Base-by-base conservation (phyloP, 2,113 vertebrate species). In the Recurvirostra avosetta region DNA sequence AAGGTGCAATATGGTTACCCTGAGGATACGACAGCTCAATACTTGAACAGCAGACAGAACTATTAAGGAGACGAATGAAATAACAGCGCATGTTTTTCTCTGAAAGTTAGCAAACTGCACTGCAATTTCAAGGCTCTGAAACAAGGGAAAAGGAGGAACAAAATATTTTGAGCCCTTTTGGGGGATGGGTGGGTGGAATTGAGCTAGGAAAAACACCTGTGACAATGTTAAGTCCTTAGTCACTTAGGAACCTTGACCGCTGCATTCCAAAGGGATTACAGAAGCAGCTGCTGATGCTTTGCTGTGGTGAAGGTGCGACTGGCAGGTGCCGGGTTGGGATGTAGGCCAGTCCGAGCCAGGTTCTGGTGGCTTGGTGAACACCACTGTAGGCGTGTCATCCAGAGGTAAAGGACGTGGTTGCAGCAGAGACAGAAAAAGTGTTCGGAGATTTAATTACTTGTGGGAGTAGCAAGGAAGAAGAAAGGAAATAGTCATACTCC, bases 401-500 rank as follows among this genome's bases (percentile, higher is more conserved):
- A 38, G 12, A 78, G 45, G 45, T 43, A 58, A 95, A 91, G 53
- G 84, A 94, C 86, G 77, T 73, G 80, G 62, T 12, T 89, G 58
- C 88, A 85, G 65, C 80, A 6, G 3, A 62, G 80, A 72, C 74
- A 96, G 95, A 97, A 97, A 97, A 94, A 95, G 92, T 88, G 92
- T n/a, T 81, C 68, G 3, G 53, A 70, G 70, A 40, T 19, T 75
- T 95, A 97, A 95, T 96, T 94, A 91, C 15, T 52, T 38, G 19
- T 2, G 29, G 36, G 90, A 96, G 73, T 52, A 45, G 91, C 77
- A 62, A 91, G 86, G 91, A 96, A 94, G 94, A 96, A 94, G 92
- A 95, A 91, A 96, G 91, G 86, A 95, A 95, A 84, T 0, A 82
- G 84, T 66, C 94, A 94, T 91, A 50, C 77, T 85, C 70, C 92